Evolutionary conservation across 2,113 vertebrate genomes (phyloP), one percentile per base, ranked within the genome.

Genomic region (Propithecus coquereli): DNA sequence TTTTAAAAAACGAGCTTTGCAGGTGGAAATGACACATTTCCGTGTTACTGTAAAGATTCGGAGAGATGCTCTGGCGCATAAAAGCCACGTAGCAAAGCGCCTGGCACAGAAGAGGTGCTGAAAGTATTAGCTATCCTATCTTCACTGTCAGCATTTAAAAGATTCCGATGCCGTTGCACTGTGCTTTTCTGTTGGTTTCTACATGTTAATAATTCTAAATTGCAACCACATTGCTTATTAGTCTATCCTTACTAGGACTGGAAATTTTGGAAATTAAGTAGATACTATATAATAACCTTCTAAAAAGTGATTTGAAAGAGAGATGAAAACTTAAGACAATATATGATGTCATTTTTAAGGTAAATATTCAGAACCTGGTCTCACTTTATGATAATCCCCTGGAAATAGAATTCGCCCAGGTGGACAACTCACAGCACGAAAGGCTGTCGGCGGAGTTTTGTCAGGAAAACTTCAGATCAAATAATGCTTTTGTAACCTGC

Each of bases 321-420:
- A 80, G 59, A 77, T 73, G 43, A 66, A 50, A 76, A 32, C 20
- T 57, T 77, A 80, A 68, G 22, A 70, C 59, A 76, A 65, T 32
- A 57, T 0, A 22, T 45, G 93, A 82, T 22, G n/a, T 89, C 84
- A 83, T 8, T 76, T 65, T 80, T 3, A 37, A 20, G 27, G 52
- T 65, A 52, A 77, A 34, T 83, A n/a, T 32, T 57, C 50, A 73
- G 74, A 80, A 66, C 3, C 16, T 70, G 88, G 34, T 16, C 84
- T 83, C 95, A 89, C 83, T 86, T 65, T 59, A 6, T 43, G 4
- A 9, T 50, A 43, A 68, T 81, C 82, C 50, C 54, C 74, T 11
- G 40, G 79, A 95, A 92, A 94, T 97, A 68, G 63, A 7, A 74
- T 68, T 77, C 66, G 8, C 82, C 34, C 43, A n/a, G 73, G 30